Base-by-base conservation (phyloP, 1,140 invertebrate species). In the Trypoxylus dichotomus region DNA sequence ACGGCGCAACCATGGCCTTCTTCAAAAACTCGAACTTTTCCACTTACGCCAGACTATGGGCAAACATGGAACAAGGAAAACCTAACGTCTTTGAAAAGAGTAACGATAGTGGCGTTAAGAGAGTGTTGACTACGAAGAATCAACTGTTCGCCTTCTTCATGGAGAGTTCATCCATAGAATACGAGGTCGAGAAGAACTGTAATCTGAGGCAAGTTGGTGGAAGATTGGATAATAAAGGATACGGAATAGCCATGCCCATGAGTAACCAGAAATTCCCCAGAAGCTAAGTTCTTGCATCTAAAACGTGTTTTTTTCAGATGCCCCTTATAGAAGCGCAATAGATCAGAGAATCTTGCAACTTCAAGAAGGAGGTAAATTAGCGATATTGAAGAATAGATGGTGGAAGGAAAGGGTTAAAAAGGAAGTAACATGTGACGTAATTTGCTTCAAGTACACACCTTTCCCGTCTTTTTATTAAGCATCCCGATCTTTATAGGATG, bases 161-260 rank as follows among this genome's bases (percentile, higher is more conserved):
- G 95, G 95, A 96, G 86, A 95, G 93, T 0, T 92, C 94, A 0
- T 90, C 91, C 42, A 91, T 97, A 78, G 94, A 95, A 79, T 96
- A 94, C 83, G 90, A 93, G 79, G 87, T 91, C 15, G 92, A 94
- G 81, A 87, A 92, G 21, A 89, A 95, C 78, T 96, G 95, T 82
- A 88, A 94, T 54, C 85, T 96, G 2, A 92, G 91, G 79, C 92
- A 94, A 88, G 91, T 96, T 80, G 92, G 95, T 60, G 88, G 90
- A 43, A 87, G 91, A 79, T 85, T 96, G 32, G 93, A 96, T 87
- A 93, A 90, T 47, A 96, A 97, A 85, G 93, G 94, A 80, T 96
- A 95, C 80, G 94, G 94, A 1, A 93, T 94, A 80, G 94, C 91
- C 32, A 92, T 92, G 89, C 91, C 88, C 24, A 91, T 93, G 82